Conservation (phyloP, 2,888 invertebrate species). For the Dorcus hopei region DNA sequence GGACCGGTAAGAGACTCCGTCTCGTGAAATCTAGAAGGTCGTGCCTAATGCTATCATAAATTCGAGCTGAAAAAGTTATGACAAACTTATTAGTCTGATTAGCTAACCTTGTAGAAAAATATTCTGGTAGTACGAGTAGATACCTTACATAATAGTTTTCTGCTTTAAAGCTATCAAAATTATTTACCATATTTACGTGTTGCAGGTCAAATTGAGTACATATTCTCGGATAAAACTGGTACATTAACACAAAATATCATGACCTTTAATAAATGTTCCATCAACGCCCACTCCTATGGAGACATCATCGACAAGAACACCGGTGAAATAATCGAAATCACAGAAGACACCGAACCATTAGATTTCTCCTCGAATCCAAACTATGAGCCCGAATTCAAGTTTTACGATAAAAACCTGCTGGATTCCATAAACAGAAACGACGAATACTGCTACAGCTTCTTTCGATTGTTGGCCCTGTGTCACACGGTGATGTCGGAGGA, state of each 20-base stretch:
- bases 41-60: too few species aligned
- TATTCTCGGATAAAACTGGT: constrained; percentile 99
- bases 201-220: constrained; percentile 93
- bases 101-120: too few species aligned
- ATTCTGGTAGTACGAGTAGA: too few species aligned
- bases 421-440: constrained; percentile 78
- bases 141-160: too few species aligned
- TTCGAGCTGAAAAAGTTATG: too few species aligned
- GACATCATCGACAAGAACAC: constrained; percentile 84
- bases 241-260: constrained; percentile 99
- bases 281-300: constrained; percentile 88
- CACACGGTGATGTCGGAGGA: constrained; percentile 99
- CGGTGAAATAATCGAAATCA: constrained; percentile 82
- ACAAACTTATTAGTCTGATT: too few species aligned
- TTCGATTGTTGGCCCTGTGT: constrained; percentile 89
- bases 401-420: constrained; percentile 84
- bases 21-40: too few species aligned
- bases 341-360: constrained; percentile 74
- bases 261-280: constrained; percentile 99
- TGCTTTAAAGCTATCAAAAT: too few species aligned
- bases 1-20: too few species aligned
- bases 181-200: constrained; percentile 7
- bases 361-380: constrained; percentile 95
- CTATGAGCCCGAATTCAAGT: constrained; percentile 89
- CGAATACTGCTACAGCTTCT: constrained; percentile 78